A percentile compares a stretch with the other conserved stretches of the same genome.
phyloP scores from a whole-genome alignment of 2,113 vertebrate species.

The Meriones unguiculatus region DNA sequence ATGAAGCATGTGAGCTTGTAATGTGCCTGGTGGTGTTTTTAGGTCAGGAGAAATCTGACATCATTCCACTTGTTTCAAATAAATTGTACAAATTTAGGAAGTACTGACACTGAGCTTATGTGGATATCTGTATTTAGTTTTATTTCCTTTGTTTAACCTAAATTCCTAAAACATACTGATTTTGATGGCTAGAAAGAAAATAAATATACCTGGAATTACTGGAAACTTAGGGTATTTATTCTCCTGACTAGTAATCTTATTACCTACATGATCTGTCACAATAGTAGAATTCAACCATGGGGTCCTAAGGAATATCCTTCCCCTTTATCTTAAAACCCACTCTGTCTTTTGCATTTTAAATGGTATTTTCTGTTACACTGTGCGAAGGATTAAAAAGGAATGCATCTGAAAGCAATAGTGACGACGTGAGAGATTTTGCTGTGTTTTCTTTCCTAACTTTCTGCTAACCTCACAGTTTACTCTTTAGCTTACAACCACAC shows the following conservation, averaged over 20 bases:
- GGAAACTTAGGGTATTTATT: not conserved
- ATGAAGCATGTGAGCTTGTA: not conserved
- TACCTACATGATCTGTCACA: not conserved
- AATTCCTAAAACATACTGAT: slow-evolving; percentile 27
- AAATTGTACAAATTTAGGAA: not conserved
- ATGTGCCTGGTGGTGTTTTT: not conserved
- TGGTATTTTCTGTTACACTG: not conserved
- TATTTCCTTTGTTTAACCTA: not conserved
- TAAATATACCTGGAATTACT: not conserved
- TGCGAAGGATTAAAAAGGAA: not conserved
- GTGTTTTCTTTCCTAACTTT: not conserved
- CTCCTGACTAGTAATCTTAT: not conserved
- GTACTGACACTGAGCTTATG: not conserved
- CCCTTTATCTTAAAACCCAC: not conserved
- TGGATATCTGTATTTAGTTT: not conserved
- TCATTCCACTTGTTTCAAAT: not conserved
- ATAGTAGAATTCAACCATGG: not conserved
- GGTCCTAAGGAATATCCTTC: not conserved
- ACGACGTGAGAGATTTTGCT: not conserved
- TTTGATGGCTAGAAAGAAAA: not conserved
- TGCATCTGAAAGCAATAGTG: not conserved
- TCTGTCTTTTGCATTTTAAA: not conserved
- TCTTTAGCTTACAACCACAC: not conserved
- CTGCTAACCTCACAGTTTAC: not conserved
- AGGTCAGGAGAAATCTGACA: not conserved